Evolutionary conservation across 2,888 invertebrate genomes (phyloP).

Genomic region (Zygaena filipendulae): DNA sequence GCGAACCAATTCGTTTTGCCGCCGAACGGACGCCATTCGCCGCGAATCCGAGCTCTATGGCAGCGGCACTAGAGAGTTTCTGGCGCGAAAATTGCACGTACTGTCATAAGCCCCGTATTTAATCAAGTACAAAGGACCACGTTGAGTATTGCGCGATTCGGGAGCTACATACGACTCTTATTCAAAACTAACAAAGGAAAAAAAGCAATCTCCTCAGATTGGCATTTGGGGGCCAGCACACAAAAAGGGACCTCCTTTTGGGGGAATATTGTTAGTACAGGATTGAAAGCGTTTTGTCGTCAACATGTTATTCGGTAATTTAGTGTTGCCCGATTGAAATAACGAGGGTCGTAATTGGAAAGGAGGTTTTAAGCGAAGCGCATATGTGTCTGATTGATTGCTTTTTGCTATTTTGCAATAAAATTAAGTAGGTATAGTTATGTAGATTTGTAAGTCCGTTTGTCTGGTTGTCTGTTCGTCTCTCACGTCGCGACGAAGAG

Average conservation of each 20-base stretch:
- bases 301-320: constrained; percentile 66
- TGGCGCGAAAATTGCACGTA: constrained; percentile 11
- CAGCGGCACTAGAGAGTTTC: constrained; percentile 14
- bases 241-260: constrained; percentile 41
- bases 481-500: no score
- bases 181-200: constrained; percentile 67
- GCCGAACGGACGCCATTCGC: constrained; percentile 13
- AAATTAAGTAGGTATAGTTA: no score
- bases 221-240: constrained; percentile 56
- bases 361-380: constrained; percentile 18
- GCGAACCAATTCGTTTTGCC: constrained; percentile 18
- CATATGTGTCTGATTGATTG: constrained; percentile 25
- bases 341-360: constrained; percentile 39
- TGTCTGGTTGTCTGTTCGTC: no score
- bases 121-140: constrained; percentile 61
- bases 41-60: constrained; percentile 17
- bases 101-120: constrained; percentile 43
- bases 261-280: constrained; percentile 51
- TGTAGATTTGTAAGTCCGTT: no score
- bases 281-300: constrained; percentile 67
- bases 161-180: constrained; percentile 50
- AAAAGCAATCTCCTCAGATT: constrained; percentile 67
- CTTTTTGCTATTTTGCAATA: constrained; percentile 17
- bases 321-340: constrained; percentile 57
- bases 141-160: constrained; percentile 32